Evolutionary conservation across 2,113 vertebrate genomes (phyloP).

Genomic region (Syngnathoides biaculeatus): DNA sequence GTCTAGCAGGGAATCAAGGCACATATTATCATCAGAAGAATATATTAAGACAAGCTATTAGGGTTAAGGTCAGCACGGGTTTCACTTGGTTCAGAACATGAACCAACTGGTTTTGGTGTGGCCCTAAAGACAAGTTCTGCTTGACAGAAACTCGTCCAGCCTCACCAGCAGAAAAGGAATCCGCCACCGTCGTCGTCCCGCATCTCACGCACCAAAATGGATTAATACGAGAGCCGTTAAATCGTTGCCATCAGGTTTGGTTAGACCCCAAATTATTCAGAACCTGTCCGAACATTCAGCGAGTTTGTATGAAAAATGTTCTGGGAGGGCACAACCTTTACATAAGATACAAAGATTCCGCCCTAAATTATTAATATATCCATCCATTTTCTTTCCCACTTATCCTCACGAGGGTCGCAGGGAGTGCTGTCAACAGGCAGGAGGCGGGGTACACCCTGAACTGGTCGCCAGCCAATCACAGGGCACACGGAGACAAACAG

Average conservation of each 20-base stretch:
- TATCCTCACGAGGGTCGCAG: no score
- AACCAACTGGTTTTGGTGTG: neutral
- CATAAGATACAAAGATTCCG: neutral
- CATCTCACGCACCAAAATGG: neutral
- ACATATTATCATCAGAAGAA: constrained; percentile 15
- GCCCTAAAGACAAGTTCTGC: neutral
- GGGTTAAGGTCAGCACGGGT: no score
- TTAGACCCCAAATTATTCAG: neutral
- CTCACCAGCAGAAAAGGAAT: neutral
- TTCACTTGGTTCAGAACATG: neutral
- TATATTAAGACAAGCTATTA: no score
- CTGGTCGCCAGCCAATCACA: no score
- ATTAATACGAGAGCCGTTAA: neutral
- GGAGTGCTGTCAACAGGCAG: no score
- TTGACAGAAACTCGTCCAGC: neutral
- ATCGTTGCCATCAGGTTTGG: neutral
- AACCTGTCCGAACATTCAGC: neutral
- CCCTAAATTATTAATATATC: neutral
- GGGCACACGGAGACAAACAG: no score
- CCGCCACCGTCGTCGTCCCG: neutral
- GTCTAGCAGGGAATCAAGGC: constrained; percentile 12
- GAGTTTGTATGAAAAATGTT: neutral
- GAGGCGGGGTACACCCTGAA: no score
- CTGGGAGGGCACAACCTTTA: neutral
- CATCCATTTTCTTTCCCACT: no score